Base-by-base conservation (phyloP, 1,140 invertebrate genomes). In the Neodiprion pinetum region DNA sequence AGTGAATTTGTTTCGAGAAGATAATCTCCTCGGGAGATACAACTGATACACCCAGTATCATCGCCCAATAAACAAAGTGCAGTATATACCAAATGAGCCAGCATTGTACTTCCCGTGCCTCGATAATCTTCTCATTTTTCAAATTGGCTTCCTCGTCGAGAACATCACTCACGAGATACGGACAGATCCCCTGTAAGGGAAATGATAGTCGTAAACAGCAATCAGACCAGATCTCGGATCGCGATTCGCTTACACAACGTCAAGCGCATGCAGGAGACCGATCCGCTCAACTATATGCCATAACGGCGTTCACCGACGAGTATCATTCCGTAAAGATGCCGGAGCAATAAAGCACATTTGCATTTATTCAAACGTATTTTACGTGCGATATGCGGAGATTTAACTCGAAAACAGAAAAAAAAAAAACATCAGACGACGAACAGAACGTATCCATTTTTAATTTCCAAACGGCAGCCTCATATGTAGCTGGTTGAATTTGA, bases 141-240 rank as follows among this genome's bases (percentile, higher is more conserved):
- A 12, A 61, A 61, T 61, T 17, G 23, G 73, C 77, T 80, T 80
- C 79, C 79, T 61, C 11, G 53, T 61, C 4, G 53, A 61, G 53
- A 61, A 61, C 53, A 61, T 61, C 53, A 61, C 5, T 61, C 53
- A 61, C 53, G 70, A 49, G 70, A 71, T 71, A 71, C 12, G 10
- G 70, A 71, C 47, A 71, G 48, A 71, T 61, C 9, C 53, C 9
- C 53, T 14, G 47, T 12, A 70, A 77, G 72, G 76, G 76, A 80
- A 81, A 81, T 78, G 76, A 80, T 72, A 74, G 79, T 81, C 79
- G 79, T 82, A 81, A 82, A 81, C 77, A 80, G 76, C 77, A 81
- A 81, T 80, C 79, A 77, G 79, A 80, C 72, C 28, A 71, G 70
- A 71, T 71, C 70, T 72, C 17, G 48, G 70, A 71, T 71, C 70